Conservation (phyloP, 1,140 invertebrate genomes). For the Drosophila triauraria region DNA sequence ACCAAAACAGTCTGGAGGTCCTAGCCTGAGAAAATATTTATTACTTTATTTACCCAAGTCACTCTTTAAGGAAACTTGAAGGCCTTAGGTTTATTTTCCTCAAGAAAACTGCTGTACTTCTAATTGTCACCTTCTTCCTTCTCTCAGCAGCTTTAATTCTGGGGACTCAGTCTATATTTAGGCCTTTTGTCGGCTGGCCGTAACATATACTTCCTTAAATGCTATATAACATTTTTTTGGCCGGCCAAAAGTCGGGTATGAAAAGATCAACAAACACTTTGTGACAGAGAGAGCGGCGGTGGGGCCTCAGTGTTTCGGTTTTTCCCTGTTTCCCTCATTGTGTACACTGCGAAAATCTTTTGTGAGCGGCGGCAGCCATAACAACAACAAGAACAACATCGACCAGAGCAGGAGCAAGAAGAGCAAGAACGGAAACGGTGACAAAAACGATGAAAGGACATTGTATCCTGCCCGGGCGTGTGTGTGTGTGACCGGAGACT, state of each 20-base stretch:
- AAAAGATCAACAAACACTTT: constrained; percentile 49
- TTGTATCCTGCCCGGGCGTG: constrained; percentile 34
- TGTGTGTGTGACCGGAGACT: constrained; percentile 32
- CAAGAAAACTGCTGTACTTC: no score
- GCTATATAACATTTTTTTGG: constrained; percentile 13
- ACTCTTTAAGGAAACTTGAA: not conserved
- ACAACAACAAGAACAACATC: constrained; percentile 33
- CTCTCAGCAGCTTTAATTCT: not conserved
- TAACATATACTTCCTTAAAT: constrained; percentile 29
- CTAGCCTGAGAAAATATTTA: not conserved
- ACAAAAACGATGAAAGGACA: constrained; percentile 65
- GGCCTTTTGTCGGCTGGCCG: constrained; percentile 6
- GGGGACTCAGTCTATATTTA: constrained; percentile 16
- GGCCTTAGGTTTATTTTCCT: not conserved
- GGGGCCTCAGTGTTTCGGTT: constrained; percentile 30
- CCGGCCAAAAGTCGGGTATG: constrained; percentile 18
- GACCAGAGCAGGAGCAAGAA: constrained; percentile 24
- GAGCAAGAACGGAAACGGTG: constrained; percentile 38
- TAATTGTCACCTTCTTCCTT: not conserved
- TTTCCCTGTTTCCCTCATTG: constrained; percentile 40
- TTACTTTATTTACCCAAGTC: not conserved
- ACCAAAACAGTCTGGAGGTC: not conserved
- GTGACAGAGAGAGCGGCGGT: not conserved
- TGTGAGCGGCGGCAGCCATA: constrained; percentile 40
- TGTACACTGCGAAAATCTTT: constrained; percentile 53